Base-by-base conservation (phyloP, 1,140 invertebrate species). In the Lasioglossum albipes region DNA sequence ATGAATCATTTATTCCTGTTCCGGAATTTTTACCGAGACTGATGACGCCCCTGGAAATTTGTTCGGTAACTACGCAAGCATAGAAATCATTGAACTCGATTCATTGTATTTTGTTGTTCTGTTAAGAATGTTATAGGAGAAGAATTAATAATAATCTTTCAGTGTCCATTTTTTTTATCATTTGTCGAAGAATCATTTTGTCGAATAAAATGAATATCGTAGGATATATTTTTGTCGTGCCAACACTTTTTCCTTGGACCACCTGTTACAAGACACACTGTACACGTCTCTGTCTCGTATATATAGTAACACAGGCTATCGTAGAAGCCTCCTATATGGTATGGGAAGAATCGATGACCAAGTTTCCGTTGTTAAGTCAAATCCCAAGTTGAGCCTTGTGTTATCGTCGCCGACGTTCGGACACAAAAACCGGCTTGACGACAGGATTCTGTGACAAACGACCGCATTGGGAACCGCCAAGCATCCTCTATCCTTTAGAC, bases 361-460 rank as follows among this genome's bases (percentile, higher is more conserved):
- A 86, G 79, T 88, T 88, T 84, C 73, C 67, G 62, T 67, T 75
- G 76, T 85, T 82, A 88, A 87, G 73, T 84, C 74, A 76, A 84
- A 82, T 84, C 80, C 79, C 72, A 73, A 76, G 77, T 81, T 76
- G 73, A 72, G 57, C 77, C 69, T 42, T 68, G 64, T 84, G 57
- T 75, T 66, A 73, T 75, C 75, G 65, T 61, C 74, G 70, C 45
- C 75, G 61, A 77, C 74, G 74, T 78, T 66, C 64, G 66, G 67
- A 86, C 79, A 86, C 86, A 88, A 89, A 89, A 89, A 88, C 80
- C 88, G 75, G 61, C 81, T 82, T 76, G 86, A 86, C 75, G 85
- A 85, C 85, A 71, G 57, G 62, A 75, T 74, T 79, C 42, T 75
- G 84, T 87, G 88, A 89, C 88, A 88, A 89, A 89, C 85, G 87